These are phyloP conservation scores for Sphenopsis melanotis DNA, from an alignment of 2,797 vertebrate species.

Conservation along the genomic window DNA sequence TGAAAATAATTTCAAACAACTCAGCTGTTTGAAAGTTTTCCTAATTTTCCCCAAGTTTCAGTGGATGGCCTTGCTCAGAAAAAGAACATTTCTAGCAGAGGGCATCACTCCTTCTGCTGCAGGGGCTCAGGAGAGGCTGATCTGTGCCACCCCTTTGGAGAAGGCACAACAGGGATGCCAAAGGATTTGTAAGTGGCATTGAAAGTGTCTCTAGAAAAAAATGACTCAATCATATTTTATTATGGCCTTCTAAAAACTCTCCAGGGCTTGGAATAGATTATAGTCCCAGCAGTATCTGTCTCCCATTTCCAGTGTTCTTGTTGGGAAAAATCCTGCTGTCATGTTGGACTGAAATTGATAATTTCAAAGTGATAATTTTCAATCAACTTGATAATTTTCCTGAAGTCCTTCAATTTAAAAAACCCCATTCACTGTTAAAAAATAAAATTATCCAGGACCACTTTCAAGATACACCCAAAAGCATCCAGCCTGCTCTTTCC, in stretches of 20 bases:
- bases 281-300: not conserved
- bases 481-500: not conserved
- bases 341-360: rapidly evolving
- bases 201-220: not conserved
- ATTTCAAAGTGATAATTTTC: not conserved
- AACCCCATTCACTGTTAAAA: not conserved
- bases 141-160: not conserved
- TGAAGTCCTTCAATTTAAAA: not conserved
- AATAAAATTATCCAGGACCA: not conserved
- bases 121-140: not conserved
- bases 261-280: not conserved
- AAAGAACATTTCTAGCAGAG: not conserved
- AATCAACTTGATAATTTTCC: not conserved
- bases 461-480: not conserved
- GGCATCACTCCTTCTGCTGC: not conserved
- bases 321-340: not conserved
- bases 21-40: not conserved
- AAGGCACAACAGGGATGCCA: not conserved
- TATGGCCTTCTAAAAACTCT: not conserved
- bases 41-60: not conserved
- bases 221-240: not conserved
- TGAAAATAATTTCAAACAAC: not conserved
- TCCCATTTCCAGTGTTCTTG: not conserved
- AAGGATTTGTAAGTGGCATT: not conserved
- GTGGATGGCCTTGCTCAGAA: not conserved